phyloP scores from a whole-genome alignment of 2,797 vertebrate species.

The Clarias platycephalus region DNA sequence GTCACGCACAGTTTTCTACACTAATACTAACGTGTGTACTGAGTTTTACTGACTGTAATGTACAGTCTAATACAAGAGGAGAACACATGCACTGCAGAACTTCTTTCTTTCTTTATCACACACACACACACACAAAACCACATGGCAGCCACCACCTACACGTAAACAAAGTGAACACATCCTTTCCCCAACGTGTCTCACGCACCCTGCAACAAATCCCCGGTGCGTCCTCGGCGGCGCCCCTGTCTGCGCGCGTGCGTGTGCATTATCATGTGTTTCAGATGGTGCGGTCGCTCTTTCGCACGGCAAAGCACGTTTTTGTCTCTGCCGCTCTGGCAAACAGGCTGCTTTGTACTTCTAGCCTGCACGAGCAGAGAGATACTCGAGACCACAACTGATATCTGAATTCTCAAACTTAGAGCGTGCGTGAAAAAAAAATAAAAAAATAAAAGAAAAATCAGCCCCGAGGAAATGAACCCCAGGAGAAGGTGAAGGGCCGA shows the following conservation, averaged over 20 bases:
- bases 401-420: constrained; percentile 27
- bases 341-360: constrained; percentile 52
- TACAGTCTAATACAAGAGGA: no score
- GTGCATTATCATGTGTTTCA: constrained; percentile 33
- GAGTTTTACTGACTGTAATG: no score
- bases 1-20: not conserved
- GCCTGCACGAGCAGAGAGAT: constrained; percentile 52
- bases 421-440: not conserved
- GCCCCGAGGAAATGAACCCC: not conserved
- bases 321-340: constrained; percentile 51
- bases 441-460: not conserved
- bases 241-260: constrained; percentile 34
- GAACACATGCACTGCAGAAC: no score
- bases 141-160: constrained; percentile 53
- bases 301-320: constrained; percentile 47
- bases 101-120: no score
- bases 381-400: constrained; percentile 47
- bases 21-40: not conserved
- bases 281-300: constrained; percentile 56
- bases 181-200: constrained; percentile 43
- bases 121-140: constrained; percentile 17
- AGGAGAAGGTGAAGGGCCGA: not conserved
- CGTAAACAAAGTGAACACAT: constrained; percentile 47
- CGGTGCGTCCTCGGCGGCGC: constrained; percentile 31
- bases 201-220: constrained; percentile 45